These are phyloP conservation scores for Ganaspis sp. DNA, from an alignment of 1,140 invertebrate species.

Conservation along the genomic window DNA sequence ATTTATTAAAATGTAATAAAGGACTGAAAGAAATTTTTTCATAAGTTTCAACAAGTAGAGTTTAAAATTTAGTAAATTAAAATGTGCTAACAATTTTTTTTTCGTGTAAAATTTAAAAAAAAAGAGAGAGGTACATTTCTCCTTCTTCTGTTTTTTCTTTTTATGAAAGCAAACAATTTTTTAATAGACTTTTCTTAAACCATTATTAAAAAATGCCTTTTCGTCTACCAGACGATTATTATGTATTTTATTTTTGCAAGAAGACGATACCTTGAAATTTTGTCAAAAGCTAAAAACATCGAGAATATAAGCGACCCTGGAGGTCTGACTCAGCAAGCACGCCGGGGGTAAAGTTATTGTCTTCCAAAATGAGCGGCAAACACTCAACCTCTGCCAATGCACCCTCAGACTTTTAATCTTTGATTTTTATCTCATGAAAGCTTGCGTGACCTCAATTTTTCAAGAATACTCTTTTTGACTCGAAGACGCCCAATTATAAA, in stretches of 20 bases:
- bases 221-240: too few relatives aligned
- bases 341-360: slow-evolving; percentile 51
- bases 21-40: too few relatives aligned
- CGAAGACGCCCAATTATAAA: neutral
- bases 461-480: neutral
- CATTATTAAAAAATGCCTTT: too few relatives aligned
- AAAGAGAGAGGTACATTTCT: too few relatives aligned
- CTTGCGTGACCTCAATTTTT: neutral
- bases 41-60: too few relatives aligned
- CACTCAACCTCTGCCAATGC: slow-evolving; percentile 40
- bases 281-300: neutral
- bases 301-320: slow-evolving; percentile 19
- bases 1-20: too few relatives aligned
- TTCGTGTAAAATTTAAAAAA: too few relatives aligned
- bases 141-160: too few relatives aligned
- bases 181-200: too few relatives aligned
- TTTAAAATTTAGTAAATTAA: too few relatives aligned
- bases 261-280: neutral
- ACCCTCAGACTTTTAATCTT: slow-evolving; percentile 9
- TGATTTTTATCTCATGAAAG: slow-evolving; percentile 5
- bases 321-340: slow-evolving; percentile 54
- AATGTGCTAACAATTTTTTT: too few relatives aligned
- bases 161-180: too few relatives aligned
- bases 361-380: slow-evolving; percentile 54
- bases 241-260: neutral